A percentile compares a stretch with the other conserved stretches of the same genome.
These are phyloP conservation scores for Poecilia velifera DNA, from an alignment of 2,797 vertebrate genomes.

Conservation along the genomic window DNA sequence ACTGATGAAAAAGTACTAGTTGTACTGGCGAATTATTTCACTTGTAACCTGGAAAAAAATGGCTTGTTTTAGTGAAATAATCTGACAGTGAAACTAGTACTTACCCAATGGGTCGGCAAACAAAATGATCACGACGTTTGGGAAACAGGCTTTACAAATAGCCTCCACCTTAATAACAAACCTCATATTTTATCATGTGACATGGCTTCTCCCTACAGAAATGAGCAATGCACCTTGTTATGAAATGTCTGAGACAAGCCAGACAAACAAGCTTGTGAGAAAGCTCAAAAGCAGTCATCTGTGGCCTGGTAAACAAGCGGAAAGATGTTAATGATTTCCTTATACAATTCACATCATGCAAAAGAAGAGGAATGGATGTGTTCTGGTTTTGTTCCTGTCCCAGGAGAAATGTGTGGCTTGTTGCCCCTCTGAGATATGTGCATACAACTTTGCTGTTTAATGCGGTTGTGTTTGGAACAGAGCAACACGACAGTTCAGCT, in stretches of 20 bases:
- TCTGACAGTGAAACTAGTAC: no score
- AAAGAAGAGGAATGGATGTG: slow-evolving; percentile 63
- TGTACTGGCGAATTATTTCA: no score
- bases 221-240: slow-evolving; percentile 34
- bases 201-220: slow-evolving; percentile 18
- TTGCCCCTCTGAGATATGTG: slow-evolving; percentile 52
- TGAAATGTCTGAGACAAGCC: slow-evolving; percentile 37
- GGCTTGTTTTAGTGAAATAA: no score
- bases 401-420: slow-evolving; percentile 59
- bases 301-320: slow-evolving; percentile 68
- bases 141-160: background rate
- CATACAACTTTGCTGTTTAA: slow-evolving; percentile 55
- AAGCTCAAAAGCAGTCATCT: slow-evolving; percentile 57
- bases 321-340: slow-evolving; percentile 71
- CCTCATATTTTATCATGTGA: slow-evolving; percentile 1
- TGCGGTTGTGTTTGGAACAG: slow-evolving; percentile 71
- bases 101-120: background rate
- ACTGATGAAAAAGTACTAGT: no score
- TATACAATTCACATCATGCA: slow-evolving; percentile 64
- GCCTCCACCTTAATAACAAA: slow-evolving; percentile 13
- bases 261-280: slow-evolving; percentile 35
- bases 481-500: slow-evolving; percentile 81
- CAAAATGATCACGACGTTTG: background rate
- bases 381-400: slow-evolving; percentile 66
- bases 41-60: no score